phyloP scores from a whole-genome alignment of 2,113 vertebrate genomes.

The Myanophis thanlyinensis region DNA sequence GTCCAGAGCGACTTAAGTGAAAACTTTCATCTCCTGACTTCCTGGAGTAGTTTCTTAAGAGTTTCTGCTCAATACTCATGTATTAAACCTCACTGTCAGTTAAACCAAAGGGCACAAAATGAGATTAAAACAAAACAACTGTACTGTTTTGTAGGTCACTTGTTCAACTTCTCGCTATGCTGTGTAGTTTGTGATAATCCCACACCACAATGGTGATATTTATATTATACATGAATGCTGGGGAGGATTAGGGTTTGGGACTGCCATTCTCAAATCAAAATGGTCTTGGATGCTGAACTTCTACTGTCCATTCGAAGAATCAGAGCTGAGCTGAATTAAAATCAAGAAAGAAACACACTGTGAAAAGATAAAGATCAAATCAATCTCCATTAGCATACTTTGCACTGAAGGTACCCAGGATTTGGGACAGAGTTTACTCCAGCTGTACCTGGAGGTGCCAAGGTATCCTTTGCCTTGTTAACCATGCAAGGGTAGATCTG shows the following conservation, averaged over 20 bases:
- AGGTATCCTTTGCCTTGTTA: neutral
- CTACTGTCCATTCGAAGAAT: neutral
- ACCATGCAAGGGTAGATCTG: neutral
- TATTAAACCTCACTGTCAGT: neutral
- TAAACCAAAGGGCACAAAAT: neutral
- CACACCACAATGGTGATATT: neutral
- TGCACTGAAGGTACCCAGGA: neutral
- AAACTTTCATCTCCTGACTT: neutral
- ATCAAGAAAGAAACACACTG: neutral
- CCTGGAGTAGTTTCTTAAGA: neutral
- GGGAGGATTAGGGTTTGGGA: neutral
- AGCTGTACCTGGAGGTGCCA: neutral
- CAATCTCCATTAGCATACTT: neutral
- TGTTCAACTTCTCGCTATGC: neutral
- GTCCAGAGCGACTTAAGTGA: neutral
- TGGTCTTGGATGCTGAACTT: neutral
- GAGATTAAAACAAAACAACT: neutral
- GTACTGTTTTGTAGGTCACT: neutral
- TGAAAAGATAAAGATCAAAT: neutral
- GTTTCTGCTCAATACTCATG: neutral
- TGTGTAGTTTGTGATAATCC: neutral
- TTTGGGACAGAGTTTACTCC: neutral
- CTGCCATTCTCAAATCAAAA: neutral
- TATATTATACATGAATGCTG: neutral
- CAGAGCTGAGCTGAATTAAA: neutral